Evolutionary conservation across 2,888 invertebrate species (phyloP).

Genomic region (Sinohyriopsis cumingii): DNA sequence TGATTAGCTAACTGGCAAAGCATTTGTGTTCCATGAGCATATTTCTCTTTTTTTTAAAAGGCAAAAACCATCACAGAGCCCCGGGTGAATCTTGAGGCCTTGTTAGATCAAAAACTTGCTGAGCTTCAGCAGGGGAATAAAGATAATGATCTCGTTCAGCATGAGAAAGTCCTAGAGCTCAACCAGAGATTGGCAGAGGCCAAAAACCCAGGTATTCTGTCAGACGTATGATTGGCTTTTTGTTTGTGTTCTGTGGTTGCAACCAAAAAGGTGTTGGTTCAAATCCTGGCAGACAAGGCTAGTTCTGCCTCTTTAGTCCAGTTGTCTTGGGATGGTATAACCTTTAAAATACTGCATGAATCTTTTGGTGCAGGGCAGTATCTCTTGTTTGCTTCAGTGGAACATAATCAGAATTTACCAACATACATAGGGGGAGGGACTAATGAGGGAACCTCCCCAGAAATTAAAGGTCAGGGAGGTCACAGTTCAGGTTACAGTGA

Average conservation of each 20-base stretch:
- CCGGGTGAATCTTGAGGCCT: slow-evolving; percentile 30
- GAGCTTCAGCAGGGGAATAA: slow-evolving; percentile 32
- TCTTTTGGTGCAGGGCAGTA: too few relatives aligned
- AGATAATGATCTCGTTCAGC: slow-evolving; percentile 35
- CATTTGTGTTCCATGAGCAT: background rate
- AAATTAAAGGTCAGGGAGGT: too few relatives aligned
- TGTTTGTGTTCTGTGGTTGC: background rate
- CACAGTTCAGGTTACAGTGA: too few relatives aligned
- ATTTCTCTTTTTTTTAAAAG: slow-evolving; percentile 1
- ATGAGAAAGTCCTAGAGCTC: slow-evolving; percentile 58
- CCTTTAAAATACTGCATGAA: too few relatives aligned
- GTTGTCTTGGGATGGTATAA: too few relatives aligned
- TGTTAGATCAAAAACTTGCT: slow-evolving; percentile 38
- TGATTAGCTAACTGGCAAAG: background rate
- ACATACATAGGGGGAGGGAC: too few relatives aligned
- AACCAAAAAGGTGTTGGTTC: too few relatives aligned
- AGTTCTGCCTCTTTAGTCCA: too few relatives aligned
- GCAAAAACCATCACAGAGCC: background rate
- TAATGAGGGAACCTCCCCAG: too few relatives aligned
- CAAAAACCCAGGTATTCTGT: slow-evolving; percentile 43
- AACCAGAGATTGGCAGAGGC: slow-evolving; percentile 49
- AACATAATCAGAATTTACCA: too few relatives aligned
- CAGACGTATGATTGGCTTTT: background rate
- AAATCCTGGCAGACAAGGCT: too few relatives aligned
- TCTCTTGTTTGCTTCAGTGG: too few relatives aligned